Evolutionary conservation across 2,113 vertebrate genomes (phyloP).

Genomic region (Fulmarus glacialis): DNA sequence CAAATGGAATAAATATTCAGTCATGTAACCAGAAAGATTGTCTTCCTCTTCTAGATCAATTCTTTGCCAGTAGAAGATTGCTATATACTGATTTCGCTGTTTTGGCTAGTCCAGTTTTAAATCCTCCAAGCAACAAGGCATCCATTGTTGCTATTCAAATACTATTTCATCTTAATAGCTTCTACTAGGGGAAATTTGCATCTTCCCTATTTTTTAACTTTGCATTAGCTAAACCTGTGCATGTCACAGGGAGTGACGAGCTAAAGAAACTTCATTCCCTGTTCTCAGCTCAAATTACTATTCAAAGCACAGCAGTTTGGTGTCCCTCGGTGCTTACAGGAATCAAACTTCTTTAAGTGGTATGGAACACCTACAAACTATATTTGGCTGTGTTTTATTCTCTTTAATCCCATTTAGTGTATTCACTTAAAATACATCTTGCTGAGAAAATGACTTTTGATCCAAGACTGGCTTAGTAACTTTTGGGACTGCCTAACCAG

Average conservation of each 20-base stretch:
- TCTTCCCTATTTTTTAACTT: not conserved
- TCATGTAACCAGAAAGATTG: not conserved
- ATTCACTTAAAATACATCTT: not conserved
- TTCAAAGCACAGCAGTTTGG: not conserved
- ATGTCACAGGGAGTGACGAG: not conserved
- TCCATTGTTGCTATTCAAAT: not conserved
- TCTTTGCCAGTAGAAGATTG: not conserved
- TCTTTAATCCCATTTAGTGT: not conserved
- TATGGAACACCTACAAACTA: not conserved
- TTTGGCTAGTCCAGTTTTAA: not conserved
- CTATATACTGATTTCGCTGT: not conserved
- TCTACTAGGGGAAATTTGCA: not conserved
- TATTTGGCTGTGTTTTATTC: not conserved
- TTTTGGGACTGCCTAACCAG: not conserved
- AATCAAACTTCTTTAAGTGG: not conserved
- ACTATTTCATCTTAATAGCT: not conserved
- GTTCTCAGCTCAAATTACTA: not conserved
- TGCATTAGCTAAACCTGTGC: not conserved
- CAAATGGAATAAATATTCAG: not conserved
- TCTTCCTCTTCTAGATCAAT: not conserved
- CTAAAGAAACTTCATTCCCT: not conserved
- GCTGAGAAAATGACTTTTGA: not conserved
- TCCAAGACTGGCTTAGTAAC: not conserved
- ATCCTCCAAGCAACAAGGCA: not conserved
- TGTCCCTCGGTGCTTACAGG: not conserved